A percentile compares a stretch with the other conserved stretches of the same genome.
Conservation (phyloP, 2,797 vertebrate genomes). For the Enteromius fasciolatus region DNA sequence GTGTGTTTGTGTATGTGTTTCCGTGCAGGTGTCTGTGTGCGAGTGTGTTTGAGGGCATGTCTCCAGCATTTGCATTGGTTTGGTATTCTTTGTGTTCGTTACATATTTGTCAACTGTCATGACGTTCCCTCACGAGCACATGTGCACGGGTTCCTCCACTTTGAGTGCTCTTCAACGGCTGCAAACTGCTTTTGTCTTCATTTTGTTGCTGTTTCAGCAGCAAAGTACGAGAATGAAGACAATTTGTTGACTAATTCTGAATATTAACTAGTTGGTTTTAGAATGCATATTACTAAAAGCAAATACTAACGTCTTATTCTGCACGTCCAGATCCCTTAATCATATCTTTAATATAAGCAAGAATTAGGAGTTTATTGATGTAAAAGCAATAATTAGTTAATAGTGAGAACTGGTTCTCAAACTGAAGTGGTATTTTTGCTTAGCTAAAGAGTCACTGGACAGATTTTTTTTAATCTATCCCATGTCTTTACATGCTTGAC, state of each 20-base stretch:
- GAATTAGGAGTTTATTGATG: neutral
- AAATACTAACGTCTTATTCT: neutral
- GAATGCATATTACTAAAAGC: neutral
- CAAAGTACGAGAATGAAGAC: neutral
- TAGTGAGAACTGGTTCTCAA: neutral
- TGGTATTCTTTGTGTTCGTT: slow-evolving; percentile 44
- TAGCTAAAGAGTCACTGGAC: neutral
- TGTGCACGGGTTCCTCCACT: neutral
- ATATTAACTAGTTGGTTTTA: neutral
- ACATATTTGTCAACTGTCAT: slow-evolving; percentile 48
- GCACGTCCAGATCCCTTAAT: neutral
- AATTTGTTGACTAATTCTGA: neutral
- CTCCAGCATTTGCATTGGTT: slow-evolving; percentile 44
- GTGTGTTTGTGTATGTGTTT: slow-evolving; percentile 41
- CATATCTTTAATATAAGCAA: neutral
- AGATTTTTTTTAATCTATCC: neutral
- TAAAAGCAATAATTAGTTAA: neutral
- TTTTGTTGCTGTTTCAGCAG: neutral
- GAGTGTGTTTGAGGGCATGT: slow-evolving; percentile 34
- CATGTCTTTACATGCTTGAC: slow-evolving; percentile 18
- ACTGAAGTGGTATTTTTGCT: neutral
- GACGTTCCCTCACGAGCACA: slow-evolving; percentile 12
- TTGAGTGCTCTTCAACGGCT: slow-evolving; percentile 9
- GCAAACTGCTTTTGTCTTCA: neutral
- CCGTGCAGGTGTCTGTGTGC: slow-evolving; percentile 27